Evolutionary conservation across 1,140 invertebrate genomes (phyloP).

Genomic region (Cotesia chilonis): DNA sequence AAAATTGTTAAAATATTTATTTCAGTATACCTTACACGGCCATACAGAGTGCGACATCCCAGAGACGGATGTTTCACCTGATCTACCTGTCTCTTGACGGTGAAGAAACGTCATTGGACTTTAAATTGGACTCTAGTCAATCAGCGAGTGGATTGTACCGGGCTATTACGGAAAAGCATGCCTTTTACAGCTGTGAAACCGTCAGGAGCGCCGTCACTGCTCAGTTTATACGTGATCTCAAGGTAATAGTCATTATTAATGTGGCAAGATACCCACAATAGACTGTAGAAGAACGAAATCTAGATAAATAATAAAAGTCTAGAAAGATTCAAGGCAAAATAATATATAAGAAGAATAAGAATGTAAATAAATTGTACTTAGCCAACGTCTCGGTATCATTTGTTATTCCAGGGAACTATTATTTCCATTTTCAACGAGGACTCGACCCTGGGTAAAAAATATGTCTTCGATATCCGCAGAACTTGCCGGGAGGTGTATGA

Average conservation of each 20-base stretch:
- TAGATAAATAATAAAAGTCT: constrained; percentile 13
- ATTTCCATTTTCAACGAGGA: constrained; percentile 91
- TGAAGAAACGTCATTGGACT: constrained; percentile 74
- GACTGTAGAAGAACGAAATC: not conserved
- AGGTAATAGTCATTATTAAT: constrained; percentile 63
- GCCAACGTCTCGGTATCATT: not conserved
- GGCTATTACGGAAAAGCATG: constrained; percentile 90
- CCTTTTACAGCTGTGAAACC: constrained; percentile 91
- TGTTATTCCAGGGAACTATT: constrained; percentile 76
- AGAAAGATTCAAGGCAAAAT: not conserved
- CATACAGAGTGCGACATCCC: constrained; percentile 81
- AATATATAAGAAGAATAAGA: not conserved
- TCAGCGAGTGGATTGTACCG: constrained; percentile 83
- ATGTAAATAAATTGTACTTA: not conserved
- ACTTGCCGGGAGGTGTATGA: constrained; percentile 89
- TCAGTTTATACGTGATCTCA: constrained; percentile 87
- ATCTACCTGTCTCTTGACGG: constrained; percentile 77
- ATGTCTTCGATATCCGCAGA: constrained; percentile 87
- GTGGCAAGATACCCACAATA: not conserved
- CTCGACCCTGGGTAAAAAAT: constrained; percentile 84
- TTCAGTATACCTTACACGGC: constrained; percentile 84
- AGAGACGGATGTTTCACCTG: constrained; percentile 78
- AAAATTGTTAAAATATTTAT: constrained; percentile 42
- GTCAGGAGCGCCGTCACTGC: constrained; percentile 86
- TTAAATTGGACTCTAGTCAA: constrained; percentile 81